Conservation (phyloP, 2,797 vertebrate species). For the Limnodromus scolopaceus region DNA sequence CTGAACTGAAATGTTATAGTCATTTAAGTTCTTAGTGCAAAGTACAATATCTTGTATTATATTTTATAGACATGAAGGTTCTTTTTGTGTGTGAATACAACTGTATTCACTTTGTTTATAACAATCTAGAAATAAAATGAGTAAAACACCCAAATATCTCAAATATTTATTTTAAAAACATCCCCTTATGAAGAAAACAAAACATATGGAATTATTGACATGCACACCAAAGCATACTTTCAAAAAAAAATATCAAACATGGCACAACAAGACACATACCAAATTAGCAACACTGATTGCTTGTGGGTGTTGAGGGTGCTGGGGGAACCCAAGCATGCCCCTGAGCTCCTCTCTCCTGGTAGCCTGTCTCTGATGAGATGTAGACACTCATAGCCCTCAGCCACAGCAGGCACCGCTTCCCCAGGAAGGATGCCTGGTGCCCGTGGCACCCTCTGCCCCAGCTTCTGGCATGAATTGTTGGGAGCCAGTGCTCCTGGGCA, state of each 20-base stretch:
- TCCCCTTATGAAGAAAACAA: not conserved
- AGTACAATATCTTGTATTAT: not conserved
- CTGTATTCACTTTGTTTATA: not conserved
- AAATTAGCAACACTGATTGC: not conserved
- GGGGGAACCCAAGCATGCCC: not conserved
- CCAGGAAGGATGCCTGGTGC: not conserved
- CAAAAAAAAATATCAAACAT: accelerated
- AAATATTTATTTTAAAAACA: not conserved
- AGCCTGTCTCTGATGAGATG: not conserved
- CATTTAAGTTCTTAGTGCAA: not conserved
- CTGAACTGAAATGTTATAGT: not conserved
- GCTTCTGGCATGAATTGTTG: not conserved
- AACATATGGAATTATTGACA: not conserved
- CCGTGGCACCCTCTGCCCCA: not conserved
- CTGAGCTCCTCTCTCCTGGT: not conserved
- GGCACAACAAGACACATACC: accelerated
- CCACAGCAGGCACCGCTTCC: not conserved
- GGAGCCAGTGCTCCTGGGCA: not conserved
- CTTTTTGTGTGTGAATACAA: not conserved
- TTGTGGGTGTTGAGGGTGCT: accelerated
- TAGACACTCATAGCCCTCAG: not conserved
- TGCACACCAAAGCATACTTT: not conserved
- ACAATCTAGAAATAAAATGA: not conserved
- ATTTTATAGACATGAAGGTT: not conserved
- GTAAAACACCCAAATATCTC: not conserved